Evolutionary conservation across 2,888 invertebrate species (phyloP), one percentile per base, ranked within the genome.

Genomic region (Ischnura elegans): DNA sequence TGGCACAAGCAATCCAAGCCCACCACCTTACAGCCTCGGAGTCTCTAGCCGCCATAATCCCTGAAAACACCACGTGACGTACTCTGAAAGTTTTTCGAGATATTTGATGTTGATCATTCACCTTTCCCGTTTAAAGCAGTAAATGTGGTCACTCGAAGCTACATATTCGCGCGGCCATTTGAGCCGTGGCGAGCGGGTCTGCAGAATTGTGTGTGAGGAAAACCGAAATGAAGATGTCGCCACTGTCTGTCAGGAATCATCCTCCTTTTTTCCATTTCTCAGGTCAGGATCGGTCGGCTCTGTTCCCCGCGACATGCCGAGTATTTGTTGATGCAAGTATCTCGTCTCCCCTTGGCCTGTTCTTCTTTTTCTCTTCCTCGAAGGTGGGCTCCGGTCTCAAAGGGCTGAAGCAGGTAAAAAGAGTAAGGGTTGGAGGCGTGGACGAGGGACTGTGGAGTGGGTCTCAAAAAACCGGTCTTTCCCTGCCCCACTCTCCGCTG

Each of bases 151-250:
- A 4, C 5, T n/a, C 61, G 16, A n/a, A n/a, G n/a, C 61, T n/a
- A 61, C 8, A 61, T n/a, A 61, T 61, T n/a, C 61, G n/a, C 61
- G n/a, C 61, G 61, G n/a, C 10, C 5, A 6, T 76, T 36, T 16
- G 29, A 76, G 36, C 36, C 76, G 76, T 76, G 36, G 36, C 76
- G 76, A 16, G 36, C 25, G 61, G 25, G n/a, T 16, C 76, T 8
- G 76, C 76, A 36, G 76, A 76, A 36, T 36, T 13, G 76, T 76
- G 76, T 29, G 76, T 25, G 76, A 25, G 61, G 76, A 36, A 36
- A 76, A 76, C 29, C 8, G 76, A 76, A 76, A 76, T 76, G 76
- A 76, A 76, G 76, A 76, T 76, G 76, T 76, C 76, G 76, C 76
- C 76, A 76, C 76, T 36, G 36, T 76, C 29, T 76, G 76, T 76